Conservation (phyloP, 2,113 vertebrate species). For the Leucosticte australis region DNA sequence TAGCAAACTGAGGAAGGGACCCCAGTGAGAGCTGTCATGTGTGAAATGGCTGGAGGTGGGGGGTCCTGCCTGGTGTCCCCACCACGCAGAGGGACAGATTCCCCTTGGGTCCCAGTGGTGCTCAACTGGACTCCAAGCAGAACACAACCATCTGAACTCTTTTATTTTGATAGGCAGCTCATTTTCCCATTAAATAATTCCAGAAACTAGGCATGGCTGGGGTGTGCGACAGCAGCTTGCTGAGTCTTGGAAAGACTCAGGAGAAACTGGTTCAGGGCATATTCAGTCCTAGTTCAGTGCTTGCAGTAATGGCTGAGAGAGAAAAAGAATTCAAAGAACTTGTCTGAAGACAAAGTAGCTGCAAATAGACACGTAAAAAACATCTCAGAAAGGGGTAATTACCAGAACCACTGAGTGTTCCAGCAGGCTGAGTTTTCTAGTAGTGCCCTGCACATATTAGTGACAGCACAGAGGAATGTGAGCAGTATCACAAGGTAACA, state of each 20-base stretch:
- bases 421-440: neutral
- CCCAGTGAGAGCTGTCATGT: neutral
- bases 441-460: neutral
- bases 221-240: neutral
- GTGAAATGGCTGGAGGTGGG: neutral
- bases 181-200: neutral
- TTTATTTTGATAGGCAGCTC: neutral
- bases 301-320: neutral
- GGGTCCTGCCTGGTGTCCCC: neutral
- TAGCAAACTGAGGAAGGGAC: neutral
- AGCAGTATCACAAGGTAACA: slow-evolving; percentile 1
- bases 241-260: neutral
- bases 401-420: neutral
- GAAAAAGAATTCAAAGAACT: neutral
- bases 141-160: neutral
- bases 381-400: neutral
- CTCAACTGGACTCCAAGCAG: neutral
- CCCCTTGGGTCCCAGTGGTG: rapidly evolving
- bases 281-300: slow-evolving; percentile 14
- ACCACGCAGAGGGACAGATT: neutral
- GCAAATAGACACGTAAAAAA: neutral
- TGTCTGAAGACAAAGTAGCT: neutral
- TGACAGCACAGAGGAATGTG: neutral
- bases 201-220: neutral
- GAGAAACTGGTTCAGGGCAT: neutral